Conservation (phyloP, 2,888 invertebrate species). For the Drosophila macrospina region DNA sequence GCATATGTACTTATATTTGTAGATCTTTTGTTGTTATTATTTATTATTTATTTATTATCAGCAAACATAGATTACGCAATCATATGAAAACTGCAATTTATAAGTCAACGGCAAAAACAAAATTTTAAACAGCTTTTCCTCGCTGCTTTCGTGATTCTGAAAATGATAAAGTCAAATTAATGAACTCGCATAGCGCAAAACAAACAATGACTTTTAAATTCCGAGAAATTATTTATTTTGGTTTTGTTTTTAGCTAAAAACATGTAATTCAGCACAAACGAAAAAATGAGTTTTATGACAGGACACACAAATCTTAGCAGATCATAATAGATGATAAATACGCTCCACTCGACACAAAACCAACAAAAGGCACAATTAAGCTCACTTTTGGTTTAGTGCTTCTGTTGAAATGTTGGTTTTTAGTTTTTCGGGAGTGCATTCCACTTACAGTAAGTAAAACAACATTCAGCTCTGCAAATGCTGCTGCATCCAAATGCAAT, state of each 20-base stretch:
- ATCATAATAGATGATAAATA: conserved; percentile 57
- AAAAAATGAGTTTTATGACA: conserved; percentile 64
- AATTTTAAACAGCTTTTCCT: conserved; percentile 20
- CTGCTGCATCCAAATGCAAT: conserved; percentile 58
- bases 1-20: too few relatives aligned
- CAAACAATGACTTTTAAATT: conserved; percentile 67
- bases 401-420: conserved; percentile 22
- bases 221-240: conserved; percentile 58
- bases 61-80: neutral
- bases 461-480: conserved; percentile 25
- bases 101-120: conserved; percentile 2
- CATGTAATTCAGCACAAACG: conserved; percentile 37
- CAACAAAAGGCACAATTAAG: conserved; percentile 55
- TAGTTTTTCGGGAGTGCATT: conserved; percentile 61
- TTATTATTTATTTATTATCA: too few relatives aligned
- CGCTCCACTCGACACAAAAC: conserved; percentile 40
- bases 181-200: conserved; percentile 48
- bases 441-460: conserved; percentile 24
- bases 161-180: conserved; percentile 54
- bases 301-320: conserved; percentile 72
- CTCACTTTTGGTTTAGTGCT: conserved; percentile 31
- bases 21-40: too few relatives aligned
- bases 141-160: conserved; percentile 35
- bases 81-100: conserved; percentile 25
- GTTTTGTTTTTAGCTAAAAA: conserved; percentile 45